Base-by-base conservation (phyloP, 2,888 invertebrate species). In the Dusona sp. region DNA sequence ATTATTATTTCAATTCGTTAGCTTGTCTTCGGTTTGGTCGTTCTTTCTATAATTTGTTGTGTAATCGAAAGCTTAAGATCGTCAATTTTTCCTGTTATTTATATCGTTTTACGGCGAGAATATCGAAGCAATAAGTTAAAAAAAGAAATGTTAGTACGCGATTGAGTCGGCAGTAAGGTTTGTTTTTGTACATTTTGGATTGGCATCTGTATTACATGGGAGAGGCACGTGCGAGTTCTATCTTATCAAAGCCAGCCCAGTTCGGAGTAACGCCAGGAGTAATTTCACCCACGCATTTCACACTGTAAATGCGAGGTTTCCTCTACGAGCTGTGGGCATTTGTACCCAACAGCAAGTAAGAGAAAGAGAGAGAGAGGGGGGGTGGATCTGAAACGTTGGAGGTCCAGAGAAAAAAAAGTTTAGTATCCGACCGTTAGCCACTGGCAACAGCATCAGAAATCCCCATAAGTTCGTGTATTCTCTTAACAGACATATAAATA, bases 251-350 rank as follows among this genome's bases (percentile, higher is more conserved):
- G 90, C 90, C 90, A 91, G 86, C 86, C 85, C 87, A 88, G 91
- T 91, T 90, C 90, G 89, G 87, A 90, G 89, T 89, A 90, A 91
- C 90, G 90, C 87, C 86, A 88, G 81, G 84, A 86, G 86, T 89
- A 85, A 90, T 90, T 90, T 87, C 89, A 87, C 91, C 91, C 90
- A 90, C 89, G 90, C 89, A 85, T 79, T 79, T 86, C 54, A 74
- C 73, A 73, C 78, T 51, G 22, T 29, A 22, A 51, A 57, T 68
- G 65, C 51, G 54, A 82, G 78, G 67, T 79, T 29, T 51, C 48
- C 61, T 36, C n/a, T 25, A 29, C 64, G 70, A 11, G 68, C 77
- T 72, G 68, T 85, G 79, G 80, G 78, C 88, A 89, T 89, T 81
- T 54, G n/a, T 74, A 73, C 51, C 48, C 38, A 72, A 73, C n/a